Evolutionary conservation across 1,140 invertebrate species (phyloP).

Genomic region (honey bee (Apis mellifera)): DNA sequence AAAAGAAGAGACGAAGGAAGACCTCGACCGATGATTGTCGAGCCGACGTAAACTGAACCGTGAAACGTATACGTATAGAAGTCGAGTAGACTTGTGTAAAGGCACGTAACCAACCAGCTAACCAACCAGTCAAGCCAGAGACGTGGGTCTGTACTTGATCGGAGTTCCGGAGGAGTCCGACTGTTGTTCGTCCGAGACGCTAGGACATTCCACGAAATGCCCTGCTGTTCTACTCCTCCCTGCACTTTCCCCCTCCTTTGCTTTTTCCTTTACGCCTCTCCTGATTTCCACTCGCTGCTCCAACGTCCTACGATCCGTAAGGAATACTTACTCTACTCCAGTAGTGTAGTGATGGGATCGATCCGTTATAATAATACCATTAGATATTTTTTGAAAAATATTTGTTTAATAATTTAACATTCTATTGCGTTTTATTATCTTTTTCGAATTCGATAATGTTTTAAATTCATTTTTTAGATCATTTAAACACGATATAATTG

Average conservation of each 20-base stretch:
- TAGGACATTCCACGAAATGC: constrained; percentile 73
- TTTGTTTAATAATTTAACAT: no score
- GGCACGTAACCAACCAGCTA: constrained; percentile 44
- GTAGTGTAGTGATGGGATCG: background rate
- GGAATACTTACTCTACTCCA: background rate
- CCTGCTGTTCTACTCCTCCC: constrained; percentile 45
- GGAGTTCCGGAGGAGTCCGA: constrained; percentile 72
- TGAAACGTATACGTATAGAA: constrained; percentile 13
- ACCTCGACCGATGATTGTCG: constrained; percentile 37
- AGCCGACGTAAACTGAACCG: constrained; percentile 21
- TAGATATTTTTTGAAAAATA: no score
- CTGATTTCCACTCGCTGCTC: constrained; percentile 30
- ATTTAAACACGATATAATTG: no score
- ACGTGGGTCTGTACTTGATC: constrained; percentile 40
- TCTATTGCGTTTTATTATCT: no score
- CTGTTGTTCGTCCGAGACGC: constrained; percentile 74
- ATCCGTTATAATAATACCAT: background rate
- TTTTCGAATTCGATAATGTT: no score
- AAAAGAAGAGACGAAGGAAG: constrained; percentile 14
- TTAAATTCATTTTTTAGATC: no score
- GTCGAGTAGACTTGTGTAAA: constrained; percentile 48
- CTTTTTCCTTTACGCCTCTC: constrained; percentile 26
- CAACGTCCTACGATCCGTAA: constrained; percentile 15
- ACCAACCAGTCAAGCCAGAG: constrained; percentile 58
- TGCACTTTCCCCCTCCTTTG: constrained; percentile 15